Conservation (phyloP, 1,140 invertebrate species). For the Pantala flavescens region DNA sequence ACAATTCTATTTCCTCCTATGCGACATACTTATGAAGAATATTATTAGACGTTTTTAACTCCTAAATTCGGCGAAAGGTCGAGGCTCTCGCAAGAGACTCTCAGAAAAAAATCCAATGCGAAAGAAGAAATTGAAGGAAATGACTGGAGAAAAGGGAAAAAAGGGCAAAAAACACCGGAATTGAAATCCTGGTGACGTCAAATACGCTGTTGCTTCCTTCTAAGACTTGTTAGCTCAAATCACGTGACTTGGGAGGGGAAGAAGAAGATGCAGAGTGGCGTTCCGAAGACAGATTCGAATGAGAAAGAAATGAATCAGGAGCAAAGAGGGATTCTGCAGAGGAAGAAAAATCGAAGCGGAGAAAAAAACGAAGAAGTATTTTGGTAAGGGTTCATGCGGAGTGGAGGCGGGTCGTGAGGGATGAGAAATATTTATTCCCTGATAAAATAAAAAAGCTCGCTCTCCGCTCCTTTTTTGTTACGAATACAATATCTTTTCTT, state of each 20-base stretch:
- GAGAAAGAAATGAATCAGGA: neutral
- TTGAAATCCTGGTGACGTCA: neutral
- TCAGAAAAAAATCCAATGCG: neutral
- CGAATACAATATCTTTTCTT: neutral
- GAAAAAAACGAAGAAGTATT: neutral
- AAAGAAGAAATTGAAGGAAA: neutral
- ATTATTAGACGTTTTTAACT: too few species aligned
- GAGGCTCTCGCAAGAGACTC: too few species aligned
- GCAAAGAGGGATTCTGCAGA: neutral
- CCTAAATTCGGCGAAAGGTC: too few species aligned
- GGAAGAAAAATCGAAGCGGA: neutral
- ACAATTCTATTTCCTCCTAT: too few species aligned
- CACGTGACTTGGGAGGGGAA: neutral
- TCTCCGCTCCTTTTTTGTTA: neutral
- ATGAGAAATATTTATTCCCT: constrained; percentile 1
- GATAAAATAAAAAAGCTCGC: constrained; percentile 3
- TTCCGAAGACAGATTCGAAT: too few species aligned
- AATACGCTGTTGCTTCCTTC: constrained; percentile 5
- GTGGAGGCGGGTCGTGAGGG: neutral
- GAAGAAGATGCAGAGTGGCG: neutral
- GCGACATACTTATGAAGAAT: too few species aligned
- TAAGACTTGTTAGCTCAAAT: neutral
- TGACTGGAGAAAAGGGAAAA: neutral
- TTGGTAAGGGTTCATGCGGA: neutral
- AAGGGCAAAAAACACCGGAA: neutral